phyloP scores from a whole-genome alignment of 35 echinoderm and acorn worm species.

The Anneissia japonica region DNA sequence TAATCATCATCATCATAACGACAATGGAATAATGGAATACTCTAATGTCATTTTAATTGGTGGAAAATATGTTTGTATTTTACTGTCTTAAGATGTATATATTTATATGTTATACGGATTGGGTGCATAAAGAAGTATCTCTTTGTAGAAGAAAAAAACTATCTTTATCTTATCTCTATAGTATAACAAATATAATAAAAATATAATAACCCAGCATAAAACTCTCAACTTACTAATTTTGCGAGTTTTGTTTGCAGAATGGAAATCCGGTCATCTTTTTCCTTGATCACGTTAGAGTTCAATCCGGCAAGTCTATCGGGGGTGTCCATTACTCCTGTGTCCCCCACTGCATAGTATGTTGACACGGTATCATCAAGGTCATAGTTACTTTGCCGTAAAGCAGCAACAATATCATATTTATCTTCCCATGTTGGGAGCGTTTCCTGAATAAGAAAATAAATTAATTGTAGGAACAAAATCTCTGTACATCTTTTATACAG shows the following conservation, averaged over 20 bases:
- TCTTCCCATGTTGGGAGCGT: slow-evolving; percentile 71
- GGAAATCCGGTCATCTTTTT: slow-evolving; percentile 82
- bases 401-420: slow-evolving; percentile 81
- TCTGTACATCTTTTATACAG: no score
- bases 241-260: slow-evolving; percentile 59
- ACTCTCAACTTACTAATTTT: slow-evolving; percentile 47
- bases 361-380: slow-evolving; percentile 66
- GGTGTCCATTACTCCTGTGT: slow-evolving; percentile 78
- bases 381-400: slow-evolving; percentile 85
- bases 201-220: not conserved
- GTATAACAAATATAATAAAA: not conserved
- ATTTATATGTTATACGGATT: no score
- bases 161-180: not conserved
- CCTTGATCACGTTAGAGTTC: slow-evolving; percentile 69
- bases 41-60: no score
- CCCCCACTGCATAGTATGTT: slow-evolving; percentile 70
- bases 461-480: no score
- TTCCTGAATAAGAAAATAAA: slow-evolving; percentile 34
- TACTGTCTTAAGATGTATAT: no score
- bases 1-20: no score
- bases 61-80: no score
- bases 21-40: no score
- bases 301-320: slow-evolving; percentile 62
- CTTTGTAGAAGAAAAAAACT: not conserved
- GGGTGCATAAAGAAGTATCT: no score